Base-by-base conservation (phyloP, 2,888 invertebrate species). In the Athrips mouffetella region DNA sequence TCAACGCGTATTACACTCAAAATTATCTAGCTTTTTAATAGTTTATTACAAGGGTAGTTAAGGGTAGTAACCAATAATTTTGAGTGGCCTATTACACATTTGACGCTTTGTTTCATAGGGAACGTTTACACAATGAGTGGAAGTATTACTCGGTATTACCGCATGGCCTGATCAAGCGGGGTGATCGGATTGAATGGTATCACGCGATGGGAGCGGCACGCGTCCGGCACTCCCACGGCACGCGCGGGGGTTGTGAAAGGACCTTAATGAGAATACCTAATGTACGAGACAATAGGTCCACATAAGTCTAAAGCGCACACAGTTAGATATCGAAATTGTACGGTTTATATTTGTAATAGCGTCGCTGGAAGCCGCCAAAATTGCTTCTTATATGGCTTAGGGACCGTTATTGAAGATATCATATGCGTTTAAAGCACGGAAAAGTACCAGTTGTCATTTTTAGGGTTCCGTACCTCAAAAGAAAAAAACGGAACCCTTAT, bases 201-300 rank as follows among this genome's bases (percentile, higher is more conserved):
- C 81, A 79, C 80, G 81, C 84, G 82, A 84, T 88, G 89, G 85
- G 86, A 89, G 83, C 79, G 82, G 79, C 87, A 85, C 88, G 87
- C 85, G 86, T 69, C 54, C 69, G 80, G 77, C 85, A 86, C 87
- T 87, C 89, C 88, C 89, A 89, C 89, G 85, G 53, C 82, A 80
- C 83, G 80, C 80, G 82, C 65, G 59, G 55, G 71, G 73, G 65
- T 51, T 70, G 63, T 71, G 63, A 62, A 51, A 50, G 53, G 50
- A 57, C 71, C 59, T 63, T 73, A 70, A 78, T 70, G 63, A 67
- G 62, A 70, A 55, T 50, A 50, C 58, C 52, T 49, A 46, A 58
- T 54, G 58, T 51, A 57, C 47, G 41, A 48, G 58, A 60, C 60
- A 59, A 61, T 58, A 52, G 53, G 54, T 47, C 21, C 15, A 16